Base-by-base conservation (phyloP, 1,140 invertebrate genomes). In the Marisa cornuarietis region DNA sequence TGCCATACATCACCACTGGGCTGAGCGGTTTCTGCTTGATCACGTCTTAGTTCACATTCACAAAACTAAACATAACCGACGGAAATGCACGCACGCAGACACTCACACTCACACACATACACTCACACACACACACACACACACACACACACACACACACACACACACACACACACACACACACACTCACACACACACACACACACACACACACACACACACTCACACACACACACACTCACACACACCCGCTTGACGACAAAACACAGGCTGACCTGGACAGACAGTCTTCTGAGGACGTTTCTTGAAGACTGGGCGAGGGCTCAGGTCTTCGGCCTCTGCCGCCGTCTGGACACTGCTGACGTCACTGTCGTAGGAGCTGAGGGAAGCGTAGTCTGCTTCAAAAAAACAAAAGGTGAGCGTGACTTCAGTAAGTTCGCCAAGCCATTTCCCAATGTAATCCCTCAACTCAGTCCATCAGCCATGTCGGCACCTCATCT, bases 281-380 rank as follows among this genome's bases (percentile, higher is more conserved):
- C 82, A 83, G 71, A 84, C 81, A 26, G 83, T 86, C 79, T 84
- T 87, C 72, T 83, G 79, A 11, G 87, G 82, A 62, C 84, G 82
- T 54, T 82, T 83, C 72, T 82, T 86, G 76, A 87, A 87, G 63
- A 86, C 79, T 11, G 87, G 87, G 66, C 84, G 76, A 11, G 87
- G 82, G 58, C 85, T 83, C 68, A 85, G 87, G 84, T 88, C 87
- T 71, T 89, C 87, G 76, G 84, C 86, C 73, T 90, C 88, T 24
- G 83, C 79, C n/a, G 85, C 83, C 11, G 79, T 82, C 76, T 81
- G 76, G 63, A 83, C 80, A 58, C 79, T 79, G n/a, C 75, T 79
- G 72, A 84, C 63, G 49, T 84, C 83, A 54, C 78, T 84, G 52
- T 83, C 80, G 71, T 83, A 76, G n/a, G 82, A 83, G 63, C 81